Percentiles rank a stretch among this genome's conserved stretches.
phyloP scores from a whole-genome alignment of 2,888 invertebrate species.

The Euproctis similis region DNA sequence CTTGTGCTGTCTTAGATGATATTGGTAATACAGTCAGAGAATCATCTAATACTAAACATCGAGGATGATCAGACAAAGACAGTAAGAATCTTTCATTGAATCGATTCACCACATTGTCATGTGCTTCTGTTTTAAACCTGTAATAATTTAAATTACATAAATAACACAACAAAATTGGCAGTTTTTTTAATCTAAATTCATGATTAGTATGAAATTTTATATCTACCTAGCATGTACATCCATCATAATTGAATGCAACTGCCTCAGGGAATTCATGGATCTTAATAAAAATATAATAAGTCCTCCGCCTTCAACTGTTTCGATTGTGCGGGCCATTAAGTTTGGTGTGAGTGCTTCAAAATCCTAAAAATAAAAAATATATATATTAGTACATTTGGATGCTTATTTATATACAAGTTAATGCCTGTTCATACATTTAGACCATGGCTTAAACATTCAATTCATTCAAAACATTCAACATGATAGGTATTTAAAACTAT shows the following conservation, averaged over 20 bases:
- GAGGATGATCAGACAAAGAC: slow-evolving; percentile 89
- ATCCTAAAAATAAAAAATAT: slow-evolving; percentile 79
- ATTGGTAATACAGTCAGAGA: slow-evolving; percentile 93
- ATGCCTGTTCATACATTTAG: too few relatives aligned
- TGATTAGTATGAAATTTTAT: too few relatives aligned
- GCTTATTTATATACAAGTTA: too few relatives aligned
- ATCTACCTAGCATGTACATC: slow-evolving; percentile 96
- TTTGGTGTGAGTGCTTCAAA: slow-evolving; percentile 99
- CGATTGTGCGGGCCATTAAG: slow-evolving; percentile 94
- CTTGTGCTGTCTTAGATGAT: slow-evolving; percentile 89
- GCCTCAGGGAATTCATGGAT: slow-evolving; percentile 90
- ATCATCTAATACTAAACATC: slow-evolving; percentile 96
- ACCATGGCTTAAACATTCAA: too few relatives aligned
- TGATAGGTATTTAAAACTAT: too few relatives aligned
- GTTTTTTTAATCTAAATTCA: too few relatives aligned
- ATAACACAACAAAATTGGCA: too few relatives aligned
- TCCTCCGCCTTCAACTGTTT: slow-evolving; percentile 99
- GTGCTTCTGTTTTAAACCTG: slow-evolving; percentile 94
- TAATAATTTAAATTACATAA: too few relatives aligned
- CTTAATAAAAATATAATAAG: slow-evolving; percentile 91
- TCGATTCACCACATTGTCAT: slow-evolving; percentile 91
- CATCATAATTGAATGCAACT: slow-evolving; percentile 97
- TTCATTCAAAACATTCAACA: too few relatives aligned
- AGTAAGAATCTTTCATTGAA: slow-evolving; percentile 98
- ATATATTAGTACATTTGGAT: too few relatives aligned